Conservation (phyloP, 2,888 invertebrate genomes). For the Vannuccia rotundouncinata region DNA sequence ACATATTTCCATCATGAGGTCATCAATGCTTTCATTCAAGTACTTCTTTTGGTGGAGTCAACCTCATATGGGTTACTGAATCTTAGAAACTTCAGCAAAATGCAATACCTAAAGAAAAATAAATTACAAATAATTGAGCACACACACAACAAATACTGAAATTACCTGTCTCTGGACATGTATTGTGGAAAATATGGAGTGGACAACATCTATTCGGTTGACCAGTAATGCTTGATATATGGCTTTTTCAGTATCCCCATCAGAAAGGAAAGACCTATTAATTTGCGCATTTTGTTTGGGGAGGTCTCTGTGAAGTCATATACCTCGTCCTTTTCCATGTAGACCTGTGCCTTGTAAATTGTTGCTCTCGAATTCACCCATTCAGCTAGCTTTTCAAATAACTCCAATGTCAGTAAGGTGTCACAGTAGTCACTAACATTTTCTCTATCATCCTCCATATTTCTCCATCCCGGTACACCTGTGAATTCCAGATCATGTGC, state of each 20-base stretch:
- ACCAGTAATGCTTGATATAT: neutral
- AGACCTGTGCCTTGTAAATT: neutral
- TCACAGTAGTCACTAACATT: neutral
- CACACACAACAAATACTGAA: neutral
- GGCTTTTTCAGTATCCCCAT: neutral
- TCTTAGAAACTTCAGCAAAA: neutral
- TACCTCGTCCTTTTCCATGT: neutral
- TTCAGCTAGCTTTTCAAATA: neutral
- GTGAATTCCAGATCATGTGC: neutral
- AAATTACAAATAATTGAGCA: too few species aligned
- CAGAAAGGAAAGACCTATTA: neutral
- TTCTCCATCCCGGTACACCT: neutral
- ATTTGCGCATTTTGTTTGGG: neutral
- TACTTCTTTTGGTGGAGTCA: neutral
- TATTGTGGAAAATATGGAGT: neutral
- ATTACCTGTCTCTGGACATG: neutral
- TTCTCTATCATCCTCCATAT: neutral
- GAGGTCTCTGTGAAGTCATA: neutral
- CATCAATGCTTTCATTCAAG: neutral
- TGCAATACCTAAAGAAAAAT: too few species aligned
- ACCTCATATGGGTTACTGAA: constrained; percentile 4
- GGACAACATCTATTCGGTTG: neutral
- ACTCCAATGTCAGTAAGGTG: neutral
- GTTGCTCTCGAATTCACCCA: neutral
- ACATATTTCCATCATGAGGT: neutral